A percentile compares a stretch with the other conserved stretches of the same genome.
These are phyloP conservation scores for Zosterops borbonicus DNA, from an alignment of 2,113 vertebrate species.

Conservation along the genomic window DNA sequence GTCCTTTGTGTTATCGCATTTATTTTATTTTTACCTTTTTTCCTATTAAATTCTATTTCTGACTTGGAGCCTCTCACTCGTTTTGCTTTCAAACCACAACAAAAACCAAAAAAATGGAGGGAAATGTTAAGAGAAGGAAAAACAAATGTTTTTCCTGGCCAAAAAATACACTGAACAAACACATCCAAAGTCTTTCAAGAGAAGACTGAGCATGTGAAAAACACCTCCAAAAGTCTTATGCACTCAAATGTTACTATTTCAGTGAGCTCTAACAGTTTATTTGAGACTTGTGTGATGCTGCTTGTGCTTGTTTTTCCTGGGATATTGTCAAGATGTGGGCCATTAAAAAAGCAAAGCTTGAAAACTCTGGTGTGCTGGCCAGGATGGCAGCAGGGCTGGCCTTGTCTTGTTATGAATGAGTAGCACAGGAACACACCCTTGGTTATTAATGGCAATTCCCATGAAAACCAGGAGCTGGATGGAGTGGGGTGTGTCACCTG, in stretches of 20 bases:
- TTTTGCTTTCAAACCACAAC: no score
- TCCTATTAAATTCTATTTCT: no score
- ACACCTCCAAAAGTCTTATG: neutral
- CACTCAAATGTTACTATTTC: neutral
- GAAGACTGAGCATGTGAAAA: neutral
- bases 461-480: neutral
- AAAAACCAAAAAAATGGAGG: neutral
- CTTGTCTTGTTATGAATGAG: neutral
- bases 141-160: neutral
- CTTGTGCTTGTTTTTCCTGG: neutral
- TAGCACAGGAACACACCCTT: fast-evolving
- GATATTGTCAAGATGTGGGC: neutral
- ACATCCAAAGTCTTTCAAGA: neutral
- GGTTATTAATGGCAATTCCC: neutral
- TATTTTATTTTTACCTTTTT: no score
- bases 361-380: neutral
- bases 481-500: fast-evolving
- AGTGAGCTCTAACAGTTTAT: neutral
- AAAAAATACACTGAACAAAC: neutral
- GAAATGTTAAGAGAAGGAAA: neutral
- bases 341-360: neutral
- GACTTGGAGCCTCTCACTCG: no score
- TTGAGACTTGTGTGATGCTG: neutral
- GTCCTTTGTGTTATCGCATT: no score
- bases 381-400: neutral